Evolutionary conservation across 37 sponge, comb jelly and placozoan genomes (phyloP), one percentile per base, ranked within the genome.

Genomic region (Halisarca cf. caerulea): DNA sequence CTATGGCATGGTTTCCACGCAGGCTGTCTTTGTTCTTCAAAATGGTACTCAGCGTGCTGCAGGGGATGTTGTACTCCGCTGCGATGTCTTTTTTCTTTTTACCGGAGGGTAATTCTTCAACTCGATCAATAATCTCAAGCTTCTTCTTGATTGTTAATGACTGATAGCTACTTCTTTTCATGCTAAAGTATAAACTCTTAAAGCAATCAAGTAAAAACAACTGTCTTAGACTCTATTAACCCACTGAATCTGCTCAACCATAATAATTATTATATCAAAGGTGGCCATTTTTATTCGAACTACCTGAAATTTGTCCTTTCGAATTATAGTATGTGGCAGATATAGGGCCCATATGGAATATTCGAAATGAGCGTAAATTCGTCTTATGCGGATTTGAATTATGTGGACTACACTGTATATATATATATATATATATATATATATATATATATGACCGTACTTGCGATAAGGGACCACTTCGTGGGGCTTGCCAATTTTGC

Each of bases 351-450:
- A 55, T 55, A 55, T 17, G 57, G 57, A 55, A 20, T 55, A 55
- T 55, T 55, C 57, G 11, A 55, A 55, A 20, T 55, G 17, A 55
- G 17, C 57, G 57, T 20, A 55, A 55, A 20, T 55, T 55, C 17
- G 57, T 20, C 11, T 20, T 11, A 55, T 20, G 17, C 57, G 57
- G 57, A 55, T 55, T 20, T 55, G 57, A 55, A 55, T 55, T 55
- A 69, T 4, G 71, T 69, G 71, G 71, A 69, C 35, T 69, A 69
- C 71, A 69, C 37, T 69, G 71, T 69, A 69, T 2, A 17, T 69
- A n/a, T n/a, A n/a, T n/a, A n/a, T n/a, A n/a, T n/a, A n/a, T n/a
- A n/a, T n/a, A n/a, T n/a, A n/a, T n/a, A n/a, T n/a, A n/a, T n/a
- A n/a, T n/a, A n/a, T n/a, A n/a, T n/a, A n/a, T n/a, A n/a, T n/a